Percentiles rank a stretch among this genome's conserved stretches.
phyloP scores from a whole-genome alignment of 1,140 invertebrate species.

The Nasonia vitripennis region DNA sequence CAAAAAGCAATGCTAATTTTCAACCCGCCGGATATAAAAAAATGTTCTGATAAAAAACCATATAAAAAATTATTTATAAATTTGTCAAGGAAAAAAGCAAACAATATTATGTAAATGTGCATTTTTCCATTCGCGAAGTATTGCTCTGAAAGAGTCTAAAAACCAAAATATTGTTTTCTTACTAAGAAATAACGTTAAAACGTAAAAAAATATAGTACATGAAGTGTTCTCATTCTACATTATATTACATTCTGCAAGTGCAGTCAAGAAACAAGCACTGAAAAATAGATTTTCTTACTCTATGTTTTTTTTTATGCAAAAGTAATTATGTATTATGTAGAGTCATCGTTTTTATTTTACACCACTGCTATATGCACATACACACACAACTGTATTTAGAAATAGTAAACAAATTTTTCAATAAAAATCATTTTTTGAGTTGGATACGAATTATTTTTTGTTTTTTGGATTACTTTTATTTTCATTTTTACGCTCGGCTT shows the following conservation, averaged over 20 bases:
- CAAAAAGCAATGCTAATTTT: constrained; percentile 54
- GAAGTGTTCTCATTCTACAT: constrained; percentile 7
- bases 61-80: constrained; percentile 47
- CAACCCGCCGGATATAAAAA: neutral
- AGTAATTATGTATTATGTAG: constrained; percentile 16
- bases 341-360: constrained; percentile 34
- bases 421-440: constrained; percentile 74
- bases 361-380: constrained; percentile 59
- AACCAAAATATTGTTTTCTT: constrained; percentile 8
- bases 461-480: constrained; percentile 68
- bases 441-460: constrained; percentile 69
- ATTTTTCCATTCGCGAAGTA: constrained; percentile 19
- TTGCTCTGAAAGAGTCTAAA: constrained; percentile 41
- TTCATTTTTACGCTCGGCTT: constrained; percentile 67
- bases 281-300: constrained; percentile 9
- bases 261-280: constrained; percentile 14
- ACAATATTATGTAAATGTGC: constrained; percentile 19
- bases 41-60: constrained; percentile 10
- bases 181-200: neutral
- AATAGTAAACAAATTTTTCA: constrained; percentile 70
- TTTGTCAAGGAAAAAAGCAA: neutral
- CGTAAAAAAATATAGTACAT: neutral
- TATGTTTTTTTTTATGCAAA: constrained; percentile 16
- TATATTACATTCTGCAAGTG: constrained; percentile 8
- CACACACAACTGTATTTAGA: constrained; percentile 72